phyloP scores from a whole-genome alignment of 92 coral and sea anemone species.

The Parazoanthus swiftii region DNA sequence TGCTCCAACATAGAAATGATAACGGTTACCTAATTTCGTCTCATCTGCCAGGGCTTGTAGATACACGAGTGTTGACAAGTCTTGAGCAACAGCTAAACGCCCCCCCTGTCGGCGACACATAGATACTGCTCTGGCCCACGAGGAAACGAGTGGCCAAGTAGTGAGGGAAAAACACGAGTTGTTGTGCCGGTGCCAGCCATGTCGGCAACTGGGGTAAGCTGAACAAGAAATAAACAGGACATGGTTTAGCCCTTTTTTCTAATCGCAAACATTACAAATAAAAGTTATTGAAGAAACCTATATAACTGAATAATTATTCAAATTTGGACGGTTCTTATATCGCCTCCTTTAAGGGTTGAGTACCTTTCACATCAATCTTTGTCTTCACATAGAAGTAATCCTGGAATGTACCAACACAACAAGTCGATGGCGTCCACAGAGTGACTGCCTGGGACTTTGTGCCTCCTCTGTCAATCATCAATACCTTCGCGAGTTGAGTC shows the following conservation, averaged over 20 bases:
- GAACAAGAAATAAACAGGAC: neutral
- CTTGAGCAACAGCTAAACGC: neutral
- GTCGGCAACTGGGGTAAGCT: constrained; percentile 13
- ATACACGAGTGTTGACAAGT: neutral
- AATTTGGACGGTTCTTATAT: neutral
- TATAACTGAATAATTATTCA: neutral
- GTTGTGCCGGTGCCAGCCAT: constrained; percentile 20
- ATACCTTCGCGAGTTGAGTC: neutral
- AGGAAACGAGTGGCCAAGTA: neutral
- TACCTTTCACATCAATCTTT: neutral
- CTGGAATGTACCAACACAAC: neutral
- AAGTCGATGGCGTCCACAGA: neutral
- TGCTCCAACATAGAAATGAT: constrained; percentile 9
- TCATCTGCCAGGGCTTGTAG: constrained; percentile 1
- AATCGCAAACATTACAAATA: neutral
- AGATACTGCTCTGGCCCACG: constrained; percentile 11
- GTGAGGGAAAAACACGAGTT: constrained; percentile 23
- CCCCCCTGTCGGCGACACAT: constrained; percentile 2
- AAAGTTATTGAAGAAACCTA: too few species aligned
- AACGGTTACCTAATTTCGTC: constrained; percentile 5
- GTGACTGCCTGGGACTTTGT: constrained; percentile 21
- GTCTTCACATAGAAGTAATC: constrained; percentile 30
- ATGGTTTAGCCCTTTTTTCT: neutral
- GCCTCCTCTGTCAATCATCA: constrained; percentile 6
- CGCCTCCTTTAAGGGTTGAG: neutral